A percentile compares a stretch with the other conserved stretches of the same genome.
Conservation (phyloP, 2,797 vertebrate genomes). For the Tenualosa ilisha region DNA sequence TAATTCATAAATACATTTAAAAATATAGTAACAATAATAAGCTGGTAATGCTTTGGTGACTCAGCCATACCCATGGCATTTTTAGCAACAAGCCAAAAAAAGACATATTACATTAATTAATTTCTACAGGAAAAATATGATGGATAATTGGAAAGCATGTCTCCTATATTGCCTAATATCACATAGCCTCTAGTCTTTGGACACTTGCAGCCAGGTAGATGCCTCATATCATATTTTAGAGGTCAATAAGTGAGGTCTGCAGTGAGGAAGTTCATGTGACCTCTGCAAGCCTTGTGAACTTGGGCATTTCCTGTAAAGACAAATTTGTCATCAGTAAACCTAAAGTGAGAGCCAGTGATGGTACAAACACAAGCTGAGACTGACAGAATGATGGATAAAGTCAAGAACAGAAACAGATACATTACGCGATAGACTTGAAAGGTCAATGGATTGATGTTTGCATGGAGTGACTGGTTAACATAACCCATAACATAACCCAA, state of each 20-base stretch:
- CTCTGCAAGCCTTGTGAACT: constrained; percentile 50
- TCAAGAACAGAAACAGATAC: background rate
- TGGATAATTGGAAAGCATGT: constrained; percentile 32
- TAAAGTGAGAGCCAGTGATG: background rate
- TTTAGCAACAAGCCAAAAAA: too few relatives aligned
- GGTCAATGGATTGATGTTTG: background rate
- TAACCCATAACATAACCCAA: background rate
- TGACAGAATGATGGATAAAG: background rate
- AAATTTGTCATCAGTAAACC: constrained; percentile 49
- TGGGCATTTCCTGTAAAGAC: constrained; percentile 58
- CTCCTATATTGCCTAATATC: constrained; percentile 15
- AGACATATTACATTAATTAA: too few relatives aligned
- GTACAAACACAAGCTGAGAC: background rate
- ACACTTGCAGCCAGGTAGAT: constrained; percentile 38
- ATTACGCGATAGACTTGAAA: too few relatives aligned
- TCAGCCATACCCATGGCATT: too few relatives aligned
- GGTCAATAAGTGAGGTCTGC: constrained; percentile 46
- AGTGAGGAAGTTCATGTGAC: constrained; percentile 50
- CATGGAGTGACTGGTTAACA: background rate
- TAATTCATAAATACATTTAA: too few relatives aligned
- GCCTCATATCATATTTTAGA: constrained; percentile 45
- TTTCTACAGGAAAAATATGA: too few relatives aligned
- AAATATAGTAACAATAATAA: too few relatives aligned
- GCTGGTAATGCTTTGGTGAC: too few relatives aligned
- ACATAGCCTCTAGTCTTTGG: constrained; percentile 39